Evolutionary conservation across 2,888 invertebrate species (phyloP).

Genomic region (Thecophora atra): DNA sequence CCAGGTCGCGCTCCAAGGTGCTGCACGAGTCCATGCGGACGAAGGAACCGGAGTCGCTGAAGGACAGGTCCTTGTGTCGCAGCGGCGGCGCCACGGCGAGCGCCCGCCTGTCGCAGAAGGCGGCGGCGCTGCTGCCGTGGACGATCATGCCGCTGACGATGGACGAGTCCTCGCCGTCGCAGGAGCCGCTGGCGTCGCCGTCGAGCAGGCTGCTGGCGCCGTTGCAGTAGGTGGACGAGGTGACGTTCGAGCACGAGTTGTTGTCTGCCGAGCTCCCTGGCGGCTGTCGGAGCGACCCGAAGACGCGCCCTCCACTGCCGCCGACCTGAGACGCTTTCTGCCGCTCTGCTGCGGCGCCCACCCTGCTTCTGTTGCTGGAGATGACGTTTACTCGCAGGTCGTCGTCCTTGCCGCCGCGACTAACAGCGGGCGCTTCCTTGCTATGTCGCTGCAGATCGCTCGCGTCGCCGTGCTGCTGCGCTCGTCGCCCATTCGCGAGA

Average conservation of each 20-base stretch:
- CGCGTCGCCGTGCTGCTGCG: slow-evolving; percentile 16
- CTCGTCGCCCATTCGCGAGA: slow-evolving; percentile 12
- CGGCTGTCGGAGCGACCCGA: slow-evolving; percentile 43
- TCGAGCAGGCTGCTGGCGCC: slow-evolving; percentile 56
- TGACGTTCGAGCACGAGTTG: slow-evolving; percentile 63
- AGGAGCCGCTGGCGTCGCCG: slow-evolving; percentile 60
- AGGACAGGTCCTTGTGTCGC: slow-evolving; percentile 58
- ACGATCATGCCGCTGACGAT: slow-evolving; percentile 64
- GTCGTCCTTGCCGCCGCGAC: slow-evolving; percentile 30
- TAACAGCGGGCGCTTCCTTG: not conserved
- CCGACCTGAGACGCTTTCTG: not conserved
- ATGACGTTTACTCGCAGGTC: slow-evolving; percentile 46
- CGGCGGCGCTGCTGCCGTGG: slow-evolving; percentile 45
- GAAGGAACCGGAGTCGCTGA: slow-evolving; percentile 61
- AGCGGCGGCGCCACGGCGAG: slow-evolving; percentile 43
- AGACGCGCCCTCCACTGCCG: slow-evolving; percentile 13
- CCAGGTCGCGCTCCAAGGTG: slow-evolving; percentile 64
- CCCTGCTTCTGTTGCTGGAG: slow-evolving; percentile 21
- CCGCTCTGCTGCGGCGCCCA: slow-evolving; percentile 32
- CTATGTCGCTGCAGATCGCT: slow-evolving; percentile 22
- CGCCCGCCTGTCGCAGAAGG: slow-evolving; percentile 46
- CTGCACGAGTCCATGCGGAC: slow-evolving; percentile 57
- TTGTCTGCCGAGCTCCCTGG: slow-evolving; percentile 57
- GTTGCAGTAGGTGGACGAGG: slow-evolving; percentile 61
- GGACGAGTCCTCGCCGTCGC: slow-evolving; percentile 63